Percentiles rank a stretch among this genome's conserved stretches.
Evolutionary conservation across 1,140 invertebrate species (phyloP).

Genomic region (Bombus vancouverensis): DNA sequence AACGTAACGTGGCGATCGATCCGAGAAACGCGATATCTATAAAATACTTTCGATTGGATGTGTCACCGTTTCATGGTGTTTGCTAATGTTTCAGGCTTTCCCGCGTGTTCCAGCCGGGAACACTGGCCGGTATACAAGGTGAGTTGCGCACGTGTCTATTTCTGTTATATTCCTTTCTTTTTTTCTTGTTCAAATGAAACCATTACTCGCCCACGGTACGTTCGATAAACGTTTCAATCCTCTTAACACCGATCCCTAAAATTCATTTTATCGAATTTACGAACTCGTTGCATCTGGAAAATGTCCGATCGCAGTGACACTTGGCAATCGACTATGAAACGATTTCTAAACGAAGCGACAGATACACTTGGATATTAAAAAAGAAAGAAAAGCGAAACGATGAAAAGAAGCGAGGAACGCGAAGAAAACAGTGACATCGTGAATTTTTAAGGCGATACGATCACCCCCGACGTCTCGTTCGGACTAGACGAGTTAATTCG

Average conservation of each 20-base stretch:
- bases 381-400: neutral
- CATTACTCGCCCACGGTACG: neutral
- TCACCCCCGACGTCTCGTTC: neutral
- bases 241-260: neutral
- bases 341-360: neutral
- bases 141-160: conserved; percentile 59
- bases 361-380: too few relatives aligned
- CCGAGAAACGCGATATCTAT: neutral
- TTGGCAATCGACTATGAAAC: conserved; percentile 64
- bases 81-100: conserved; percentile 77
- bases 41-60: neutral
- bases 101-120: conserved; percentile 82
- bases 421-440: neutral
- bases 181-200: neutral
- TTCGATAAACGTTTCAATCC: neutral
- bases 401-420: neutral
- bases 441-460: neutral
- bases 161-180: neutral
- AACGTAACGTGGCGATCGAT: neutral
- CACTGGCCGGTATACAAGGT: conserved; percentile 83
- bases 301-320: conserved; percentile 32
- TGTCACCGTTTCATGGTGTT: conserved; percentile 11
- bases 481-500: conserved; percentile 21
- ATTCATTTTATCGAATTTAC: neutral
- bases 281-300: neutral